Conservation (phyloP, 2,113 vertebrate species). For the Sigmodon hispidus region DNA sequence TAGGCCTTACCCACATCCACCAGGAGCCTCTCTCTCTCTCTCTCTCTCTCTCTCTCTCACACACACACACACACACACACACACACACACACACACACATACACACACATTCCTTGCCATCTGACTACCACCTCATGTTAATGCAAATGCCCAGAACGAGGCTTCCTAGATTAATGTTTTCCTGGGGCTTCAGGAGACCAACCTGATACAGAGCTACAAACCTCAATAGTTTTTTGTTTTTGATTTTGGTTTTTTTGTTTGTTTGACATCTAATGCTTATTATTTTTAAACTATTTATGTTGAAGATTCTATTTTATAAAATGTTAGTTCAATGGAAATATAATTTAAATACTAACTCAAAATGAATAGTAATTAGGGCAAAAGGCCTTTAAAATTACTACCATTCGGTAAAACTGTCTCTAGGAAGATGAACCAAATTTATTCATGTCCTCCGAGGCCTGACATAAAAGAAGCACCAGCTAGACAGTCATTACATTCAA, state of each 20-base stretch:
- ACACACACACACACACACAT: neutral
- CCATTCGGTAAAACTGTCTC: neutral
- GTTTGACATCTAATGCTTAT: neutral
- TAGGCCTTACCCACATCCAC: neutral
- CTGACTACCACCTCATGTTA: neutral
- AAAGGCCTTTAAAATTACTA: neutral
- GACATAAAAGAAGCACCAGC: neutral
- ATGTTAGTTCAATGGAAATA: conserved; percentile 10
- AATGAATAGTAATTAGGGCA: neutral
- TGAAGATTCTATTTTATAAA: conserved; percentile 28
- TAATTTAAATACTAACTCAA: conserved; percentile 19
- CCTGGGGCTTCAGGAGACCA: neutral
- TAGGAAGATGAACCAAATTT: neutral
- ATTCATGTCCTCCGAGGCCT: neutral
- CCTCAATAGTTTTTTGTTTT: neutral
- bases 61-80: neutral
- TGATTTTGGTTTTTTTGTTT: too few species aligned
- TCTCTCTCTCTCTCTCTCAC: too few species aligned
- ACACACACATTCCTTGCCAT: neutral
- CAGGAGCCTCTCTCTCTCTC: neutral
- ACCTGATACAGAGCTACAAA: neutral
- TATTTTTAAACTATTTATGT: neutral
- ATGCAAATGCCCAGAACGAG: neutral
- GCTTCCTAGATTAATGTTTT: fast-evolving
- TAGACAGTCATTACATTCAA: neutral